Conservation (phyloP, 1,140 invertebrate species). For the Liolophura sinensis region DNA sequence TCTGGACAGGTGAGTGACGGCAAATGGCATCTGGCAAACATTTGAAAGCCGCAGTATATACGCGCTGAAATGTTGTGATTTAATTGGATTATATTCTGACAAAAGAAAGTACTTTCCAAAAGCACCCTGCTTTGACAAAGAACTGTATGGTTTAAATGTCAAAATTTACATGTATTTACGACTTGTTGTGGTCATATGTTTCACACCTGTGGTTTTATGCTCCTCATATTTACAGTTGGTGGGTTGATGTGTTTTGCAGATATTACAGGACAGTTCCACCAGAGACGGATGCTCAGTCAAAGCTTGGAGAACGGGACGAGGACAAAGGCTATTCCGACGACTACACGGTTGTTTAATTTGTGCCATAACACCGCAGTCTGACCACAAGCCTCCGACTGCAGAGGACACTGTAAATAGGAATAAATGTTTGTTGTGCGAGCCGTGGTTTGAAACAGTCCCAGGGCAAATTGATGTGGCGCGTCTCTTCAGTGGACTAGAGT, state of each 20-base stretch:
- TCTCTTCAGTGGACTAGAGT: too few species aligned
- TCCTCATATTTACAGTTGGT: not conserved
- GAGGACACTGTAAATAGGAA: too few species aligned
- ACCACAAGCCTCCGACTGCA: too few species aligned
- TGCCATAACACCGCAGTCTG: too few species aligned
- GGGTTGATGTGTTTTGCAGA: conserved; percentile 18
- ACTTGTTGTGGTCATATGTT: not conserved
- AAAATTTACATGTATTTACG: conserved; percentile 1
- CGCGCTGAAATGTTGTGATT: too few species aligned
- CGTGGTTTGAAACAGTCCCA: too few species aligned
- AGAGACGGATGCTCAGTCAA: conserved; percentile 14
- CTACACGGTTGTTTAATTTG: conserved; percentile 32
- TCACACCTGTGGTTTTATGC: not conserved
- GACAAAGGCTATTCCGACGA: conserved; percentile 42
- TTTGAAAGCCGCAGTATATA: not conserved
- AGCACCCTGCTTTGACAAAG: too few species aligned
- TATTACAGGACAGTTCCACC: conserved; percentile 39
- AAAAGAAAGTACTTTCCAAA: too few species aligned
- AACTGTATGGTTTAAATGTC: not conserved
- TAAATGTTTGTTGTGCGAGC: too few species aligned
- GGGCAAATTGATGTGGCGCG: too few species aligned
- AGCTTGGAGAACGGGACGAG: conserved; percentile 2
- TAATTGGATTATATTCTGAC: too few species aligned
- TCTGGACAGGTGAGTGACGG: conserved; percentile 32
- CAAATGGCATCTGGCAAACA: not conserved